Base-by-base conservation (phyloP, 2,888 invertebrate species). In the Drosophila differens region DNA sequence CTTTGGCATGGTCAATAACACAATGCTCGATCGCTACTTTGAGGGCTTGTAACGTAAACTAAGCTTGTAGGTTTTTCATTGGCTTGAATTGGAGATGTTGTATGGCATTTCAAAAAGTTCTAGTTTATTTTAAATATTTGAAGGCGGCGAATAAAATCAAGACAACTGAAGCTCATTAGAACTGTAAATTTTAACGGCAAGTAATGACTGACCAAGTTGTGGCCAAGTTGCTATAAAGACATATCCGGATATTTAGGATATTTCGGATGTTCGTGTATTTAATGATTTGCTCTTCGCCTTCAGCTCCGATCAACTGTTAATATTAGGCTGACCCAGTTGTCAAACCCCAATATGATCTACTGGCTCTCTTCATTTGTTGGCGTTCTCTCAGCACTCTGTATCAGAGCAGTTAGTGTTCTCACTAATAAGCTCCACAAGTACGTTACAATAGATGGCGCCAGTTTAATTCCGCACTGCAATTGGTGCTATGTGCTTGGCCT, bases 1-100 rank as follows among this genome's bases (percentile, higher is more conserved):
- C 2, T 91, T 93, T 63, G 93, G 91, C 1, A 41, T 4, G 4
- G 75, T 92, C 14, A 93, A 93, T 67, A 35, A 86, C 22, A 79
- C 86, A 2, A 70, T 92, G 19, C 57, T 93, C 35, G 87, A 91
- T 66, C 51, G 28, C 4, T 92, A 90, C 70, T 85, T 82, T 41
- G 76, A 75, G 0, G 49, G 53, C 14, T 28, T 68, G 3, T 3
- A 59, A 19, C 5, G 10, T 5, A 35, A 37, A 14, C 33, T 32
- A 19, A 47, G 25, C 25, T 60, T 16, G 14, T 52, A 9, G 14
- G 14, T 9, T 19, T 35, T 35, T 25, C 2, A 16, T 14, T 41
- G n/a, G 2, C 4, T 41, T 22, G 22, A 30, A 41, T 58, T 57
- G 14, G 5, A 9, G 12, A 4, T 28, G 4, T 28, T 39, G 19